Percentiles rank a stretch among this genome's conserved stretches.
Evolutionary conservation across 2,113 vertebrate species (phyloP).

Genomic region (Prinia subflava): DNA sequence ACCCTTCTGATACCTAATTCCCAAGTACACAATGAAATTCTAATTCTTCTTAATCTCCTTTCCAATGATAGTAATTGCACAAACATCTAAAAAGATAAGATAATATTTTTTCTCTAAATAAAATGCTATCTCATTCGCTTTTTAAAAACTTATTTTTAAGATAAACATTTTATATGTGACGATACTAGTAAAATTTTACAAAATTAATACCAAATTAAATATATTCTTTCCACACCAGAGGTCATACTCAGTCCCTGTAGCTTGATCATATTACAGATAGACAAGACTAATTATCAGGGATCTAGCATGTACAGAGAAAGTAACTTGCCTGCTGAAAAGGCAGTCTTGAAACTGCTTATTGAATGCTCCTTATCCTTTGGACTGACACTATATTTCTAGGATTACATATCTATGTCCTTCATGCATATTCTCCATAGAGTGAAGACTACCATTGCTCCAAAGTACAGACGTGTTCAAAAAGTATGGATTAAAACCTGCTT

Average conservation of each 20-base stretch:
- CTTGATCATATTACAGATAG: constrained; percentile 1
- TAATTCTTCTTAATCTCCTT: constrained; percentile 27
- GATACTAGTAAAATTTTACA: not conserved
- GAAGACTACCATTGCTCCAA: not conserved
- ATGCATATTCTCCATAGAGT: constrained; percentile 27
- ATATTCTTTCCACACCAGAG: not conserved
- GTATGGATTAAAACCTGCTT: constrained; percentile 48
- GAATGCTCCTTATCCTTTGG: constrained; percentile 28
- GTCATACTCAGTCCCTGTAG: constrained; percentile 1
- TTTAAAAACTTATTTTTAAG: not conserved
- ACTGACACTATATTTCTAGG: constrained; percentile 48
- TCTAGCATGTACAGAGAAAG: constrained; percentile 47
- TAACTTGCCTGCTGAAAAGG: constrained; percentile 54
- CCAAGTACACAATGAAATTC: not conserved
- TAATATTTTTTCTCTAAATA: constrained; percentile 26
- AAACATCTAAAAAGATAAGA: not conserved
- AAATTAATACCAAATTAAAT: constrained; percentile 39
- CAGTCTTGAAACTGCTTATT: constrained; percentile 56
- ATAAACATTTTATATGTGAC: not conserved
- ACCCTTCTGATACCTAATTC: constrained; percentile 62
- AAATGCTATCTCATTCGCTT: not conserved
- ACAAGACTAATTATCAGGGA: constrained; percentile 57
- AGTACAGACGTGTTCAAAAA: constrained; percentile 38
- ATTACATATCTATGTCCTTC: constrained; percentile 38
- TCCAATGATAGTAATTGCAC: not conserved